Conservation (phyloP, 2,113 vertebrate species). For the Actenoides lindsayi region DNA sequence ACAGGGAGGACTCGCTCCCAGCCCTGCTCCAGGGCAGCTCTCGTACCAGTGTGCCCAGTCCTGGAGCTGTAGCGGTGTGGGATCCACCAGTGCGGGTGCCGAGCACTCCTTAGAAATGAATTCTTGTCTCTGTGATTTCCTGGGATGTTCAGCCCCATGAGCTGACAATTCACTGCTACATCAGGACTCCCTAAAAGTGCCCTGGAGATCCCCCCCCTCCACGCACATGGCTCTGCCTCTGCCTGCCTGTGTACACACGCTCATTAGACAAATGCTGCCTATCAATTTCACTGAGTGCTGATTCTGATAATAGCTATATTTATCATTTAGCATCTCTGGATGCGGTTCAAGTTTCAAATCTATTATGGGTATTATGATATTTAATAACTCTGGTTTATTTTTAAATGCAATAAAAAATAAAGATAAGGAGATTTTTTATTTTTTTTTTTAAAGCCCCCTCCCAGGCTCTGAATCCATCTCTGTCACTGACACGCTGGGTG, state of each 20-base stretch:
- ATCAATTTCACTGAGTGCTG: conserved; percentile 49
- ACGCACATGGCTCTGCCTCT: background rate
- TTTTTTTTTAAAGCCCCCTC: background rate
- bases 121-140: rapidly evolving
- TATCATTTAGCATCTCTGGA: conserved; percentile 65
- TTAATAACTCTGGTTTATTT: conserved; percentile 65
- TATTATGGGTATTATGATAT: conserved; percentile 52
- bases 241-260: background rate
- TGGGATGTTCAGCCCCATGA: rapidly evolving
- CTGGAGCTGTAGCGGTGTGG: rapidly evolving
- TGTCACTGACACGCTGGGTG: conserved; percentile 8
- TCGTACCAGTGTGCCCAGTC: rapidly evolving
- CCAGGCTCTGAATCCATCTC: conserved; percentile 32
- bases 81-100: rapidly evolving
- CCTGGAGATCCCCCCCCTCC: rapidly evolving
- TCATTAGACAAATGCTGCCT: conserved; percentile 40
- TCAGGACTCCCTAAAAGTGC: background rate
- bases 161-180: rapidly evolving
- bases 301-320: conserved; percentile 58
- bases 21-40: background rate
- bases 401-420: conserved; percentile 56
- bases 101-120: rapidly evolving
- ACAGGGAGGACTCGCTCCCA: background rate
- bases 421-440: background rate
- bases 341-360: conserved; percentile 47